Evolutionary conservation across 2,113 vertebrate species (phyloP).

Genomic region (Pseudolaguvia tuberculata): DNA sequence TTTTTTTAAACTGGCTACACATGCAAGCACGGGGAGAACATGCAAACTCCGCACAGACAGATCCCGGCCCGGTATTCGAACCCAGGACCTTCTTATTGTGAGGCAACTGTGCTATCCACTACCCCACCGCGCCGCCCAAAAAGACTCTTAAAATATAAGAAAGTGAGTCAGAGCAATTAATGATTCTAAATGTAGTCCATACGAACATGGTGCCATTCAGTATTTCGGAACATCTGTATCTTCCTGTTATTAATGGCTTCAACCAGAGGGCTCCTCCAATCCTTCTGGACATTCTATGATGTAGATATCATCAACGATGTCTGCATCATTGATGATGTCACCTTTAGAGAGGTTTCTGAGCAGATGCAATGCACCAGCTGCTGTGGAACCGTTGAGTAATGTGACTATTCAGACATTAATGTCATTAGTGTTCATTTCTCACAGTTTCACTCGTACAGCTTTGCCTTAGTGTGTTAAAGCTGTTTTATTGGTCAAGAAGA

Average conservation of each 20-base stretch:
- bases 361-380: slow-evolving; percentile 10
- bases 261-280: background rate
- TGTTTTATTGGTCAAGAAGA: background rate
- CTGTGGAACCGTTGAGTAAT: slow-evolving; percentile 9
- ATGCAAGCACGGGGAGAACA: too few relatives aligned
- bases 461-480: background rate
- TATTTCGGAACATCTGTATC: background rate
- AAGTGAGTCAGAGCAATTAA: background rate
- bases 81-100: too few relatives aligned
- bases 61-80: too few relatives aligned
- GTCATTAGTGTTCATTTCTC: slow-evolving; percentile 9
- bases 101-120: too few relatives aligned
- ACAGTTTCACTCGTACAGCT: background rate
- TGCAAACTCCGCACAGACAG: too few relatives aligned
- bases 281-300: background rate
- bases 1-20: too few relatives aligned
- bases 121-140: too few relatives aligned
- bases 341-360: slow-evolving; percentile 8
- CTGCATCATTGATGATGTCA: background rate
- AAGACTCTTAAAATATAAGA: too few relatives aligned
- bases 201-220: background rate
- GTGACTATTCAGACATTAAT: slow-evolving; percentile 21
- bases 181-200: background rate
- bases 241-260: background rate
- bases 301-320: background rate